phyloP scores from a whole-genome alignment of 2,888 invertebrate genomes.

The Colostygia pectinataria region DNA sequence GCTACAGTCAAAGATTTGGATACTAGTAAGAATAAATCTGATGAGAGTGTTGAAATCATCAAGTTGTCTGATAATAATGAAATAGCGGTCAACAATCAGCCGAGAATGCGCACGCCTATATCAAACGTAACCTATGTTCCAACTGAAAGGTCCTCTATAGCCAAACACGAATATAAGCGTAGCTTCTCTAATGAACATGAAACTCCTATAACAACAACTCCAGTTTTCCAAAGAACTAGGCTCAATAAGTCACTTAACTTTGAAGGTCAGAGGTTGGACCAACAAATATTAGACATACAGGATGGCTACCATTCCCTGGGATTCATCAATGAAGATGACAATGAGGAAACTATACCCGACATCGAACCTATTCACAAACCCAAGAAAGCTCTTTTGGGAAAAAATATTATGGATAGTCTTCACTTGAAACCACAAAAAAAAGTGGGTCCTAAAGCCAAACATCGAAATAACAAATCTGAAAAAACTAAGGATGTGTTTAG shows the following conservation, averaged over 20 bases:
- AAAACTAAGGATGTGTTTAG: conserved; percentile 67
- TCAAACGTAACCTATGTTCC: conserved; percentile 71
- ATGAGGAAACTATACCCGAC: conserved; percentile 43
- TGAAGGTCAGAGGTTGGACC: conserved; percentile 73
- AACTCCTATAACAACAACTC: conserved; percentile 59
- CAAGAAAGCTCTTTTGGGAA: conserved; percentile 69
- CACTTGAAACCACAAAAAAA: conserved; percentile 76
- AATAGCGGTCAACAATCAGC: conserved; percentile 77
- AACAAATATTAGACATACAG: conserved; percentile 78
- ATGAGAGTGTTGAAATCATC: conserved; percentile 75
- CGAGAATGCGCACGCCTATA: conserved; percentile 76
- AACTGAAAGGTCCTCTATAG: conserved; percentile 60
- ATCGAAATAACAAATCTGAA: conserved; percentile 62
- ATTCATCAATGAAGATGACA: conserved; percentile 70
- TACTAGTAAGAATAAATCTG: conserved; percentile 69
- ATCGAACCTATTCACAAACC: conserved; percentile 67
- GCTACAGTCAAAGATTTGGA: conserved; percentile 77
- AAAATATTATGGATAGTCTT: conserved; percentile 78
- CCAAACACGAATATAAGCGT: conserved; percentile 62
- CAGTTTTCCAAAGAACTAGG: conserved; percentile 77
- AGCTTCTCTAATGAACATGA: conserved; percentile 70
- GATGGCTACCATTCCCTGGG: conserved; percentile 75
- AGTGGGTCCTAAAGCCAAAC: conserved; percentile 73
- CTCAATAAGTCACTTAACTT: conserved; percentile 77
- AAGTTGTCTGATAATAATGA: conserved; percentile 73